Evolutionary conservation across 2,797 vertebrate genomes (phyloP), one percentile per base, ranked within the genome.

Genomic region (Falco peregrinus): DNA sequence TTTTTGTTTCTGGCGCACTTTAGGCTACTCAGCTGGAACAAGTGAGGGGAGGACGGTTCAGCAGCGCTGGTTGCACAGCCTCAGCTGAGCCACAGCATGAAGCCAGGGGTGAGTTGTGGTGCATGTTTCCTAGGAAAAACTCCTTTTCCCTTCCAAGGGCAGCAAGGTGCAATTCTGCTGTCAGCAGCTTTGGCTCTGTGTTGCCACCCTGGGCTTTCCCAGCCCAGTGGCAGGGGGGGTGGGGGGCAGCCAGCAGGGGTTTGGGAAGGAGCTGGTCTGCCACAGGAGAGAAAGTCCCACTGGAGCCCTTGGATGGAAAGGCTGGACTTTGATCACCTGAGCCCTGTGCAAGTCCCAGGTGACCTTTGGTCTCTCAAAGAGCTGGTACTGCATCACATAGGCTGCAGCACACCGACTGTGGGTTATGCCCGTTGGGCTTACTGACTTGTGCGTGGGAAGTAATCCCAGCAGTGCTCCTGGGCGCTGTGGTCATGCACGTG

Each of bases 11-110:
- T 69, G 61, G 18, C 0, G 10, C 10, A 0, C 63, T 83, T 84
- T 37, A 20, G 41, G 33, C 24, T 11, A 1, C 54, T 69, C 8
- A 2, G 33, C 56, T 6, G 3, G 26, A 57, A 56, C 0, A 7
- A 64, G 56, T 4, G 0, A 63, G 41, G 0, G 0, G 2, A 3
- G 51, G 29, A 35, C 28, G 4, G 19, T 33, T 26, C 0, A 0
- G 26, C 1, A 0, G 31, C n/a, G 60, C 67, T 1, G 0, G n/a
- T 33, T 3, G 1, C n/a, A 10, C 15, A 19, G 16, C 26, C 50
- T 48, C 50, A 4, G 29, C 56, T 60, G n/a, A 84, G 60, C 29
- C 20, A 5, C 37, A 17, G 50, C 1, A 0, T 22, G 37, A 37
- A 25, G 21, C 18, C 3, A 1, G n/a, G 92, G 92, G 13, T 4